A percentile compares a stretch with the other conserved stretches of the same genome.
Evolutionary conservation across 2,888 invertebrate species (phyloP).

Genomic region (Calameuta idolon): DNA sequence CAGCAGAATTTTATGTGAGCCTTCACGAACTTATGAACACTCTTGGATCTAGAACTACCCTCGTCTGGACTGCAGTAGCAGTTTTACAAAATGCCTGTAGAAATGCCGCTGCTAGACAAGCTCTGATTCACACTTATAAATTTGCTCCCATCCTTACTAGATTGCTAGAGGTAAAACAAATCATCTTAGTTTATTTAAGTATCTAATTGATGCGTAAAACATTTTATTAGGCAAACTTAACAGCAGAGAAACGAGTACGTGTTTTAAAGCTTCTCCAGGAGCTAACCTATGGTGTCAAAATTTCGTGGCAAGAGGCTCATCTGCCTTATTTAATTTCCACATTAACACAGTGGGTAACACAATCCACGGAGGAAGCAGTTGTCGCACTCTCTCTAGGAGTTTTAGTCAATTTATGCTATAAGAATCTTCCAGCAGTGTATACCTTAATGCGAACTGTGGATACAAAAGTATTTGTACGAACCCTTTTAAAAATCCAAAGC

Average conservation of each 20-base stretch:
- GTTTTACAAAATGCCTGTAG: constrained; percentile 74
- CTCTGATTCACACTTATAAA: constrained; percentile 77
- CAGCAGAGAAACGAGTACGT: constrained; percentile 74
- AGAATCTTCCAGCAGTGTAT: constrained; percentile 81
- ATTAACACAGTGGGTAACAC: constrained; percentile 75
- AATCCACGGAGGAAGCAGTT: constrained; percentile 69
- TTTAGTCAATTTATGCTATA: constrained; percentile 83
- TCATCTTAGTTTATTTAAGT: neutral
- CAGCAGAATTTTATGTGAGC: constrained; percentile 77
- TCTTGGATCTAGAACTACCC: constrained; percentile 70
- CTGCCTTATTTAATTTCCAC: constrained; percentile 76
- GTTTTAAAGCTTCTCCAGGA: constrained; percentile 78
- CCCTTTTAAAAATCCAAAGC: constrained; percentile 72
- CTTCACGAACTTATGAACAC: constrained; percentile 75
- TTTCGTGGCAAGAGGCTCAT: constrained; percentile 85
- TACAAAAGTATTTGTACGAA: constrained; percentile 75
- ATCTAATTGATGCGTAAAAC: too few species aligned
- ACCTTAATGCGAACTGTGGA: constrained; percentile 79
- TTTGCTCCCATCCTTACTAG: constrained; percentile 76
- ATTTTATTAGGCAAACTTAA: constrained; percentile 64
- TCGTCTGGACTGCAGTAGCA: constrained; percentile 76
- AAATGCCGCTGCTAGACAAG: constrained; percentile 73
- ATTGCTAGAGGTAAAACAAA: constrained; percentile 69
- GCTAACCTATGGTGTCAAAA: constrained; percentile 82
- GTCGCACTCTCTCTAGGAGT: constrained; percentile 74